Evolutionary conservation across 2,113 vertebrate genomes (phyloP).

Genomic region (Lanius collurio): DNA sequence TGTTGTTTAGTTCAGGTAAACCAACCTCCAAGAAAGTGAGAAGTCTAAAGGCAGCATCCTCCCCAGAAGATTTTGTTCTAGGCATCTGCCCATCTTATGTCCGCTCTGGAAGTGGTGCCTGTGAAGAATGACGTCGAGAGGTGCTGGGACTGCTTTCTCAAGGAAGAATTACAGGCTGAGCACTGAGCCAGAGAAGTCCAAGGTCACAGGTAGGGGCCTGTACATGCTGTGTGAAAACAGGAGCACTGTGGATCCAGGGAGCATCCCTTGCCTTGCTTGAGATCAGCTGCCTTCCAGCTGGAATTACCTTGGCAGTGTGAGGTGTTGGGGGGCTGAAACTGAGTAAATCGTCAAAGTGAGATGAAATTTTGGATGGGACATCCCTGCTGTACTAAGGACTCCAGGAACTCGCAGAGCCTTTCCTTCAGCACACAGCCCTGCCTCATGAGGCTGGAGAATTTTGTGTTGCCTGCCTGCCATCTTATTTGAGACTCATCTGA

Average conservation of each 20-base stretch:
- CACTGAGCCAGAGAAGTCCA: slow-evolving; percentile 87
- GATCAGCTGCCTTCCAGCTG: background rate
- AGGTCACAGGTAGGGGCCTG: slow-evolving; percentile 79
- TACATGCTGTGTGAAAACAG: background rate
- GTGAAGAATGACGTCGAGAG: slow-evolving; percentile 89
- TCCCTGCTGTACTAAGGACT: background rate
- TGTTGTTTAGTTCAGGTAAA: slow-evolving; percentile 31
- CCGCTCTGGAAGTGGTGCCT: background rate
- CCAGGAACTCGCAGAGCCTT: background rate
- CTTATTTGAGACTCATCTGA: background rate
- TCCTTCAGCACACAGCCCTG: background rate
- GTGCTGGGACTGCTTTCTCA: slow-evolving; percentile 80
- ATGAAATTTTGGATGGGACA: background rate
- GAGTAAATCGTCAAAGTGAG: background rate
- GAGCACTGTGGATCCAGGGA: background rate
- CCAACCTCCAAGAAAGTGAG: background rate
- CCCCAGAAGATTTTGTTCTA: background rate
- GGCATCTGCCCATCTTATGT: background rate
- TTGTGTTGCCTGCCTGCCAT: background rate
- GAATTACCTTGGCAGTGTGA: background rate
- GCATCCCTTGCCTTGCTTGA: background rate
- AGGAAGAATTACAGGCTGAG: slow-evolving; percentile 87
- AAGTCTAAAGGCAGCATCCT: background rate
- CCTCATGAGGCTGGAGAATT: background rate
- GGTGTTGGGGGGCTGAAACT: background rate